Evolutionary conservation across 2,888 invertebrate species (phyloP), one percentile per base, ranked within the genome.

Genomic region (Hydroisotoma schaefferi): DNA sequence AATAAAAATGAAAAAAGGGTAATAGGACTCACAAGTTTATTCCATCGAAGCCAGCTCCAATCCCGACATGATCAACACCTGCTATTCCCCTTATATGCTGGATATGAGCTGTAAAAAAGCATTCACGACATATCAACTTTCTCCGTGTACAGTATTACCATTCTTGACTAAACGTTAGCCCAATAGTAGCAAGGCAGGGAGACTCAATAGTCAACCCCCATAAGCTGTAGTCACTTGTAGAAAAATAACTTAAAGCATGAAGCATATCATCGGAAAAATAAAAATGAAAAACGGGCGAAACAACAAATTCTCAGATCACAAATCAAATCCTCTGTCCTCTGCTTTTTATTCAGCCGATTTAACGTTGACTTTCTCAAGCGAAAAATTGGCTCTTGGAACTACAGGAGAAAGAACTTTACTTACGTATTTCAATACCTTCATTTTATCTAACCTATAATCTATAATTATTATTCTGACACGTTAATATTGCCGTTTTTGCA

Each of bases 11-110:
- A 43, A 54, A n/a, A 54, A 54, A 43, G 26, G 33, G 15, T 6
- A 33, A 10, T 33, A 33, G 25, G 57, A 87, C 90, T 89, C 81
- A 92, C 91, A 85, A 86, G 83, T 90, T 89, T 78, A 91, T 90
- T 73, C 90, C 90, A 75, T 92, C 91, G 78, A 88, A 92, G 44
- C 91, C 91, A 28, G 90, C 90, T 26, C 90, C 90, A 69, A 90
- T 81, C 10, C 91, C 91, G 65, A 92, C 89, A 76, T 90, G 90
- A 76, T 90, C 88, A 70, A 90, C 84, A 59, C 91, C 91, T 5
- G 87, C 87, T 68, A 91, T 85, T 59, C 81, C 81, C 71, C 90
- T 82, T 75, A 91, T 88, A 80, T 91, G 88, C 76, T 90, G 90
- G 74, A 92, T 90, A 78, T 92, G 92, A 68, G 85, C 83, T 82